Base-by-base conservation (phyloP, 2,888 invertebrate species). In the Lasius platythorax region DNA sequence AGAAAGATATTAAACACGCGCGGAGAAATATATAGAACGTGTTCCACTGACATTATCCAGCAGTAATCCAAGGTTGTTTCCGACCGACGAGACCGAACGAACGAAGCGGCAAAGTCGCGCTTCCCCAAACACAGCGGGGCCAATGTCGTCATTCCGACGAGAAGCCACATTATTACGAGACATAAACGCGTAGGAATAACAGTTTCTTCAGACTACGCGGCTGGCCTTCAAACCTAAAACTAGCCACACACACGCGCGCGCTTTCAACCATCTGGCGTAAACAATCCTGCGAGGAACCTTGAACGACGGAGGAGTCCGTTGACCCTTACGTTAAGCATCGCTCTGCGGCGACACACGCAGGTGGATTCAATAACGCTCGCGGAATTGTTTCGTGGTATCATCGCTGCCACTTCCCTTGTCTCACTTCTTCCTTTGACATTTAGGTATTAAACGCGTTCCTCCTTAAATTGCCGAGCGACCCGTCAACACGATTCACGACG, bases 341-440 rank as follows among this genome's bases (percentile, higher is more conserved):
- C 43, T 30, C 30, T n/a, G 33, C 46, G 28, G 30, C 64, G 72
- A 64, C 40, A 63, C 73, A 70, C 78, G 82, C 85, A 83, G 89
- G 84, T 84, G 89, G 78, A 89, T 83, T 81, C 78, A 78, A 87
- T 72, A 37, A 63, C 53, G 18, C 53, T 58, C 64, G 58, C 37
- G 72, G 64, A 43, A 64, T 72, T 75, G 28, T 84, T 82, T 79
- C 82, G 72, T 37, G 63, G 53, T 53, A 30, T 74, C 58, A 18
- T 68, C 75, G n/a, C 66, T 46, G n/a, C 50, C 70, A 74, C 74
- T 84, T 82, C 74, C 82, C 85, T 82, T 66, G 68, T 83, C 86
- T 78, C 63, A 46, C 78, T 83, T 85, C 76, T 82, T 75, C 81
- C 84, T 81, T 82, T 82, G 85, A 82, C 87, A 83, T 8, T 67